Conservation (phyloP, 2,888 invertebrate genomes). For the Anodontia alba region DNA sequence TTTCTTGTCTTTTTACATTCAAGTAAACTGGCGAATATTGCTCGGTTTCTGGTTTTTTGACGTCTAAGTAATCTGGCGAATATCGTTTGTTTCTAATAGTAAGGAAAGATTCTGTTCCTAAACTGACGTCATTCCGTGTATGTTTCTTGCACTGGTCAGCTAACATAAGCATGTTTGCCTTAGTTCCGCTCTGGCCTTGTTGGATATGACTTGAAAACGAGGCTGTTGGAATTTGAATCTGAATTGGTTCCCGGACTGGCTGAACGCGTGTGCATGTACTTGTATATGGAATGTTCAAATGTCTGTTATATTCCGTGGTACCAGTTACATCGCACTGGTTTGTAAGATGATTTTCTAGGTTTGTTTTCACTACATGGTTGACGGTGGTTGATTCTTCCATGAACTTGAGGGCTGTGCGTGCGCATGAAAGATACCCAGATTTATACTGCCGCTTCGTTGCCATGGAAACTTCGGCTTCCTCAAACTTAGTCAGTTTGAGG, state of each 20-base stretch:
- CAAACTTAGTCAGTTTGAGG: background rate
- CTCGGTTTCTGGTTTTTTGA: too few relatives aligned
- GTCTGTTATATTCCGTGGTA: background rate
- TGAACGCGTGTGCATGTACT: background rate
- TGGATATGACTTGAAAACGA: background rate
- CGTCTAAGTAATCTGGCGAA: too few relatives aligned
- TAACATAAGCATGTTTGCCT: background rate
- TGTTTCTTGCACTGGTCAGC: background rate
- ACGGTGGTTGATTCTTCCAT: background rate
- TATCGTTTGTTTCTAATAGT: too few relatives aligned
- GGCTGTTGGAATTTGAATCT: background rate
- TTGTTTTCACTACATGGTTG: background rate
- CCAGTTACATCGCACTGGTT: background rate
- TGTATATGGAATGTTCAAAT: background rate
- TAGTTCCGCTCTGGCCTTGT: background rate
- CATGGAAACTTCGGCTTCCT: background rate
- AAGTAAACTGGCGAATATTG: too few relatives aligned
- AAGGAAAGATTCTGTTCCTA: too few relatives aligned
- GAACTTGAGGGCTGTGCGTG: background rate
- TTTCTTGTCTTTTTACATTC: too few relatives aligned
- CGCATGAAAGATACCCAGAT: background rate
- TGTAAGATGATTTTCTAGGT: background rate
- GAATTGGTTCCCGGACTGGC: background rate
- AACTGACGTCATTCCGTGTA: too few relatives aligned
- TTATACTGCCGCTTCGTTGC: conserved; percentile 2